Evolutionary conservation across 2,888 invertebrate genomes (phyloP).

Genomic region (Macrophya annulata): DNA sequence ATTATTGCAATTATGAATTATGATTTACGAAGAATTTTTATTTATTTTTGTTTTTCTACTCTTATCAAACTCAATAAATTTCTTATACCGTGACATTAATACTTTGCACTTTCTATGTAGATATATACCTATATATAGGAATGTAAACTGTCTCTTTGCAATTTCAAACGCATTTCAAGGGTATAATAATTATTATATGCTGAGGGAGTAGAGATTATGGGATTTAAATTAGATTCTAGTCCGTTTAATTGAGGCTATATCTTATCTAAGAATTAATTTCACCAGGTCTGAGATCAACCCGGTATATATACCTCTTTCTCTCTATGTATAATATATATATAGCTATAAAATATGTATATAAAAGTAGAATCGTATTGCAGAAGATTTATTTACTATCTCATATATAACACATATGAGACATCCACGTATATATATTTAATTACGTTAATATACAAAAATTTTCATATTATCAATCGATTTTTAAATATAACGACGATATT

Average conservation of each 20-base stretch:
- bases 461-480: too few species aligned
- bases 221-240: slow-evolving; percentile 50
- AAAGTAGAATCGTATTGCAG: too few species aligned
- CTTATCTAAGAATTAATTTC: slow-evolving; percentile 53
- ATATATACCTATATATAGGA: neutral
- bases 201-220: slow-evolving; percentile 33
- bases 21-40: too few species aligned
- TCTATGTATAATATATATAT: neutral
- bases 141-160: slow-evolving; percentile 5
- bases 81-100: neutral
- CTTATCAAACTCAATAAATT: neutral
- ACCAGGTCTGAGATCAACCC: neutral
- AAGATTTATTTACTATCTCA: too few species aligned
- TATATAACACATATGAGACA: too few species aligned
- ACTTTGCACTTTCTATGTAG: too few species aligned
- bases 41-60: too few species aligned
- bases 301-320: neutral
- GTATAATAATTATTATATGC: slow-evolving; percentile 5
- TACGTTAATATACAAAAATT: too few species aligned
- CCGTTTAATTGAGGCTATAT: slow-evolving; percentile 46
- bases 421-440: too few species aligned
- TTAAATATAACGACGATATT: neutral
- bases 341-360: neutral
- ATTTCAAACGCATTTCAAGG: neutral
- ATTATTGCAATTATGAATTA: too few species aligned